Conservation (phyloP, 2,113 vertebrate species). For the Amphiprion percula region DNA sequence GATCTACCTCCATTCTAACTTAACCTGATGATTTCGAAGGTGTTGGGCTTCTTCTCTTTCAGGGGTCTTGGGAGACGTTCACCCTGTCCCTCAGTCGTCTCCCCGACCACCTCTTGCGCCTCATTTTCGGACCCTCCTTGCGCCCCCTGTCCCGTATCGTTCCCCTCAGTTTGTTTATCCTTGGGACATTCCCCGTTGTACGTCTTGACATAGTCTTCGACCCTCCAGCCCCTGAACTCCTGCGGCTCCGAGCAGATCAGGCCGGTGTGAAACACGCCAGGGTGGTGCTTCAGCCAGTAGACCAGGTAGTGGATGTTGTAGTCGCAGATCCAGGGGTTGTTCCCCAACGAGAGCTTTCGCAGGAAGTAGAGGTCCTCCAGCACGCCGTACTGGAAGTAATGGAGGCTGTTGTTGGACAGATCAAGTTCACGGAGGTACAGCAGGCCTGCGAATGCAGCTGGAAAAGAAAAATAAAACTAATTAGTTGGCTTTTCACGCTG, state of each 20-base stretch:
- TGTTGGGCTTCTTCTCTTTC: slow-evolving; percentile 59
- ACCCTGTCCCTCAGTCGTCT: slow-evolving; percentile 83
- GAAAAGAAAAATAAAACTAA: slow-evolving; percentile 10
- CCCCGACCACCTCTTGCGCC: slow-evolving; percentile 85
- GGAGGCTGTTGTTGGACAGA: slow-evolving; percentile 94
- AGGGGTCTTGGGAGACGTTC: slow-evolving; percentile 73
- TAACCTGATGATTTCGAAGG: slow-evolving; percentile 81
- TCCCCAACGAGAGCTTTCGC: slow-evolving; percentile 88
- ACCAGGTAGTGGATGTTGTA: slow-evolving; percentile 98
- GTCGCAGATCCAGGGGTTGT: slow-evolving; percentile 97
- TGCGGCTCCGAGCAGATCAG: slow-evolving; percentile 90
- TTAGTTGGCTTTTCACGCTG: background rate
- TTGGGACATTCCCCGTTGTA: slow-evolving; percentile 97
- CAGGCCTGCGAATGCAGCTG: slow-evolving; percentile 94
- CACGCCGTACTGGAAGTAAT: slow-evolving; percentile 93
- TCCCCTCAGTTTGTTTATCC: slow-evolving; percentile 84
- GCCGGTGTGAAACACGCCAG: slow-evolving; percentile 89
- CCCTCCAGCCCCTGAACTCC: slow-evolving; percentile 94
- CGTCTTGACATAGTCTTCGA: slow-evolving; percentile 94
- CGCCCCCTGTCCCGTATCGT: slow-evolving; percentile 74
- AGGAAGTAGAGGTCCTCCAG: slow-evolving; percentile 97
- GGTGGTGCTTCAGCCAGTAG: slow-evolving; percentile 97
- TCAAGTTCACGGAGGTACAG: slow-evolving; percentile 93
- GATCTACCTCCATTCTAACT: slow-evolving; percentile 58
- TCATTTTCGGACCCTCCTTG: slow-evolving; percentile 76